Evolutionary conservation across 2,888 invertebrate genomes (phyloP).

Genomic region (Caenorhabditis sp.): DNA sequence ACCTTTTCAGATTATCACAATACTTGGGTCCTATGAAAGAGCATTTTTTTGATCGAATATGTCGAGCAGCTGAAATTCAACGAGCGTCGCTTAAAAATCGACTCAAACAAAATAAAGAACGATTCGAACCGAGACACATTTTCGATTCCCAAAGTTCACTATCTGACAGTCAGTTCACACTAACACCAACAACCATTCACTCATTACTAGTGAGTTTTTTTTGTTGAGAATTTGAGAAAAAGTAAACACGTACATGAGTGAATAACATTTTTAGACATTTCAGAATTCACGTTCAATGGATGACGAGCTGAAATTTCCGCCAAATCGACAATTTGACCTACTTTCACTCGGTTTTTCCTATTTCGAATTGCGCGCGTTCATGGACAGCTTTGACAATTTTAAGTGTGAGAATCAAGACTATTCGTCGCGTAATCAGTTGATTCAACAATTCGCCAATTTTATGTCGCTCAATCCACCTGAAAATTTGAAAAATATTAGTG

Average conservation of each 20-base stretch:
- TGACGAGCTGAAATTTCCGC: constrained; percentile 44
- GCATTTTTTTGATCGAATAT: constrained; percentile 51
- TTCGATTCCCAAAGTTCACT: constrained; percentile 35
- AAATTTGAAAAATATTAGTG: constrained; percentile 37
- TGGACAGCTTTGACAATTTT: constrained; percentile 45
- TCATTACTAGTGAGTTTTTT: background rate
- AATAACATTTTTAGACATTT: background rate
- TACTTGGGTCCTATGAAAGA: constrained; percentile 53
- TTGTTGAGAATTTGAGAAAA: too few species aligned
- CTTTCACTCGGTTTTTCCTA: constrained; percentile 52
- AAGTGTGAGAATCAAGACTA: constrained; percentile 37
- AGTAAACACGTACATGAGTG: background rate
- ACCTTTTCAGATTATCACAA: constrained; percentile 44
- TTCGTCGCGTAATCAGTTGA: constrained; percentile 10
- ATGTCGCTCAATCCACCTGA: constrained; percentile 42
- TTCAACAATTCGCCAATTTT: constrained; percentile 43
- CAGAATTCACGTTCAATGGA: constrained; percentile 9
- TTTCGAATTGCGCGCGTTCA: constrained; percentile 49
- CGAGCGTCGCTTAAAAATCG: constrained; percentile 55
- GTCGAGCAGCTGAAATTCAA: constrained; percentile 56
- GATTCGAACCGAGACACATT: constrained; percentile 7
- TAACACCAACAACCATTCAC: constrained; percentile 36
- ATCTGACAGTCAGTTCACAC: constrained; percentile 1
- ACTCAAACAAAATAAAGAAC: constrained; percentile 54
- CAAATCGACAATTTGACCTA: constrained; percentile 48